Base-by-base conservation (phyloP, 2,888 invertebrate genomes). In the Drosophila greeni region DNA sequence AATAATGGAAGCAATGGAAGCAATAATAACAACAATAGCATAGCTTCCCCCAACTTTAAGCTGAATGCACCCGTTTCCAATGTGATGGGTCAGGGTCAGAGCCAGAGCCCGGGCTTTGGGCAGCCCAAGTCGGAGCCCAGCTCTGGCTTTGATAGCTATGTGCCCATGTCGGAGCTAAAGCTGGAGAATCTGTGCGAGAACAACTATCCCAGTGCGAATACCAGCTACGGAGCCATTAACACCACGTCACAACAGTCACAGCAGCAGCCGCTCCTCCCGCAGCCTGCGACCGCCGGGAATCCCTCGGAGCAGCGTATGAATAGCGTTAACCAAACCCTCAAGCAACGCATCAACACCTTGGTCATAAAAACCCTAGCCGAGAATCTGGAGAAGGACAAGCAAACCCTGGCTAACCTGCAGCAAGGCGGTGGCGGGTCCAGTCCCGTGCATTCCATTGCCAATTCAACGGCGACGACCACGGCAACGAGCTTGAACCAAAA, bases 291-390 rank as follows among this genome's bases (percentile, higher is more conserved):
- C 31, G 33, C 53, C 11, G 51, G 60, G n/a, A 70, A 53, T 16
- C 75, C 85, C 37, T 72, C 77, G 87, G 88, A 86, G 68, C 87
- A 86, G 70, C 86, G 87, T 29, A 37, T 82, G 55, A 88, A 81
- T 66, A 87, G 87, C 87, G 85, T 86, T 66, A 94, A 94, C 86
- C 95, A 95, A 89, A 93, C 94, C 11, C 90, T 97, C 11, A 97
- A 96, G 86, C 96, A 97, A 86, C 91, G 97, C 82, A 95, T 97
- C 66, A 96, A 96, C 88, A 95, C 92, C 62, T 92, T 97, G 84
- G 94, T 97, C 2, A 93, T 96, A 86, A 95, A 95, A 87, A 96
- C 96, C 52, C 90, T 97, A 68, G 96, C 96, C 43, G 96, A 97
- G 86, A 97, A 97, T 87, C 94, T 92, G 89, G 92, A 89, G 64